Percentiles rank a stretch among this genome's conserved stretches.
These are phyloP conservation scores for Lithobates sylvaticus DNA, from an alignment of 2,797 vertebrate genomes.

Conservation along the genomic window DNA sequence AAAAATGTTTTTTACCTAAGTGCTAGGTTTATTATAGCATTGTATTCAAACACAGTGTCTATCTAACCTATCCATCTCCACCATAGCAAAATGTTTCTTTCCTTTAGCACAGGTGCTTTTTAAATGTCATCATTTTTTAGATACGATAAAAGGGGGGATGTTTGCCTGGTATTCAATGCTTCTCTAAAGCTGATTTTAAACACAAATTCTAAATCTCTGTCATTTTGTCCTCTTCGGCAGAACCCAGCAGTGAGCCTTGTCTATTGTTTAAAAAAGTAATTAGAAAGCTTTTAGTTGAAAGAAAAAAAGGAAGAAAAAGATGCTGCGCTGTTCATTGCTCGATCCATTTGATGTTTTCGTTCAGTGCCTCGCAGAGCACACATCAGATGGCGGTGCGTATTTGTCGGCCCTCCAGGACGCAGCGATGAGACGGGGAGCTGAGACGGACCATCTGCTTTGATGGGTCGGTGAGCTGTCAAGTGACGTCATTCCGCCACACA, in stretches of 20 bases:
- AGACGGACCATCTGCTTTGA: slow-evolving; percentile 28
- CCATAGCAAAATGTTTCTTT: too few species aligned
- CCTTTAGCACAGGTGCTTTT: too few species aligned
- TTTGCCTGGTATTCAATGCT: too few species aligned
- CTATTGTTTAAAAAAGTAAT: not conserved
- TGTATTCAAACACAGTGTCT: too few species aligned
- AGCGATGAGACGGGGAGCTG: not conserved
- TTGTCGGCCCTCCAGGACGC: slow-evolving; percentile 3
- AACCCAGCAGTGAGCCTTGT: not conserved
- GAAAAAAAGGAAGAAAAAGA: not conserved
- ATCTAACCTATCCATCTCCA: too few species aligned
- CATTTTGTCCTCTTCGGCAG: not conserved
- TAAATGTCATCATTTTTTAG: too few species aligned
- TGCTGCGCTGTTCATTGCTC: not conserved
- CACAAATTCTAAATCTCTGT: not conserved
- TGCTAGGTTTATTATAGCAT: too few species aligned
- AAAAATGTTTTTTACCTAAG: too few species aligned
- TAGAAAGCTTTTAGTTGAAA: not conserved
- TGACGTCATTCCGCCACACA: not conserved
- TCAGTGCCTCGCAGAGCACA: too few species aligned
- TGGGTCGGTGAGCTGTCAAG: not conserved
- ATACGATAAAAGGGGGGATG: too few species aligned
- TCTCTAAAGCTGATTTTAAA: too few species aligned
- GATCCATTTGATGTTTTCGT: not conserved
- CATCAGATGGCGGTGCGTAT: slow-evolving; percentile 14